Evolutionary conservation across 2,113 vertebrate species (phyloP), one percentile per base, ranked within the genome.

Genomic region (Monopterus albus): DNA sequence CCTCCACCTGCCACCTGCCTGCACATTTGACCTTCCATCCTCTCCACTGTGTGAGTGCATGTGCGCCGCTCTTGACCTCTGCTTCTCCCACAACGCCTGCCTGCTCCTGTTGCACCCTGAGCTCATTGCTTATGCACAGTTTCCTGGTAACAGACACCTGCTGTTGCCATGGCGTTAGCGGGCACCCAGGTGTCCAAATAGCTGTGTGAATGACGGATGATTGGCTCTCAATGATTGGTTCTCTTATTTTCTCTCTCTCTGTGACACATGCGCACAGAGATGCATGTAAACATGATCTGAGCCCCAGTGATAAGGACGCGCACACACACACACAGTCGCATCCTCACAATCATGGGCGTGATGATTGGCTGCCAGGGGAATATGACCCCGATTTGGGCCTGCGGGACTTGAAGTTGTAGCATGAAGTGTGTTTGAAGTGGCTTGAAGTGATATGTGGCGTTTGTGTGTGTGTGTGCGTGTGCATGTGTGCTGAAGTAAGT

Each of bases 351-450:
- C 25, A 59, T 55, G 39, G 52, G 35, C 17, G 45, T 38, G 38
- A 31, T 81, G 82, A 88, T 81, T 84, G 79, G 69, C 72, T 77
- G 76, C 81, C 81, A 75, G 76, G 49, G 83, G 69, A 82, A 77
- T 65, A 61, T 85, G 82, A 87, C 83, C 85, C 80, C 33, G 55
- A 89, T 89, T 83, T 72, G 15, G 63, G 64, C 78, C 81, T 59
- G 66, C 12, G 73, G 87, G 81, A 83, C 69, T 79, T 25, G 49
- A 57, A 81, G 77, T 65, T 79, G 53, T 21, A 59, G 73, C 29
- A 43, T 81, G 71, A 81, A 72, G 81, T 79, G 76, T 84, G 73
- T 87, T 78, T 82, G 72, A 83, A 85, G 81, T 65, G 78, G 75
- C 70, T 80, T 73, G 72, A 80, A 73, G 79, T 82, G 78, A 81